phyloP scores from a whole-genome alignment of 2,113 vertebrate species.

The Lamprotornis superbus region DNA sequence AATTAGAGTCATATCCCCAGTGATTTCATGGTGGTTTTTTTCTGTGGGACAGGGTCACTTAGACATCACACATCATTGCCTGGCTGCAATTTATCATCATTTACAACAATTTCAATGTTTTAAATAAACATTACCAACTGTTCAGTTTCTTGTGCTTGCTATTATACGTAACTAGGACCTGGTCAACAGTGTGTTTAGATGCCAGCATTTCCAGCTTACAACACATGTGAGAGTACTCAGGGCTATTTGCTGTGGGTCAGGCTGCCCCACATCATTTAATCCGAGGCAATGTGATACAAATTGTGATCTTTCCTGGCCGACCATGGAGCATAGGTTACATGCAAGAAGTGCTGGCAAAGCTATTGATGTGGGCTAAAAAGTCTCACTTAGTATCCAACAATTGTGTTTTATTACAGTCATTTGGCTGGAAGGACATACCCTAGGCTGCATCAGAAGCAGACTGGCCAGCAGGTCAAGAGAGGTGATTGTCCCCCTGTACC shows the following conservation, averaged over 20 bases:
- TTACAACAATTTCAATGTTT: not conserved
- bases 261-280: not conserved
- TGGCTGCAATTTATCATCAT: not conserved
- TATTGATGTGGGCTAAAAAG: not conserved
- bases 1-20: not conserved
- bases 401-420: not conserved
- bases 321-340: not conserved
- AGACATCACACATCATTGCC: not conserved
- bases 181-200: not conserved
- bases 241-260: not conserved
- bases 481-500: not conserved
- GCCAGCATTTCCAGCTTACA: not conserved
- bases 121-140: slow-evolving; percentile 26
- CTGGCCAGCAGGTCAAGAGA: not conserved
- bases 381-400: not conserved
- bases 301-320: not conserved
- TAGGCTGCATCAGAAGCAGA: not conserved
- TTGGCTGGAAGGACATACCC: not conserved
- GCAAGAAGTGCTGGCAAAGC: not conserved
- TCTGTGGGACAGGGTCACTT: not conserved
- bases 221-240: not conserved
- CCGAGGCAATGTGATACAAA: accelerated
- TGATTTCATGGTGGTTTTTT: not conserved
- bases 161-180: not conserved
- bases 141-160: not conserved